Evolutionary conservation across 2,888 invertebrate genomes (phyloP), one percentile per base, ranked within the genome.

Genomic region (Patella depressa): DNA sequence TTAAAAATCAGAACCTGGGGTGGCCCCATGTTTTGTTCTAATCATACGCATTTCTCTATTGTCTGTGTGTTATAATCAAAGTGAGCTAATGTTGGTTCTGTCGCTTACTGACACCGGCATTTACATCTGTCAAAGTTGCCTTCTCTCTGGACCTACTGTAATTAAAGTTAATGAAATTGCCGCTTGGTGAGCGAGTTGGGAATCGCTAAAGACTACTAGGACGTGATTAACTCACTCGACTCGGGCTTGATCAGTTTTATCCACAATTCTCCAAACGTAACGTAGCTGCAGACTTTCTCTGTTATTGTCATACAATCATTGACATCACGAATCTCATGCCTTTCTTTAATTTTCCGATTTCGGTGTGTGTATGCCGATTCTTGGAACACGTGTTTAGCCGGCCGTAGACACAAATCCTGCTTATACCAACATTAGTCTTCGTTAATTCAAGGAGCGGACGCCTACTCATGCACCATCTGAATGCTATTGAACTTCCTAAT

Each of bases 41-140:
- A 65, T 65, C 19, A 65, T 65, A 24, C 65, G 19, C 19, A 65
- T 65, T 65, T 65, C 65, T 65, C 65, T 65, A 65, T 65, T 65
- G 65, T 65, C 65, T 24, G 19, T 24, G 19, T 65, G 65, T 24
- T 65, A 14, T 65, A 65, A 65, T 65, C 65, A 65, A 65, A 65
- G 19, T 65, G 24, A 65, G 65, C 24, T 65, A 65, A 65, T 65
- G 24, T 65, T 65, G 24, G 24, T 24, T 65, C 24, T 65, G 24
- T 24, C 65, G 24, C 65, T 65, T 24, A 24, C 65, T 65, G 65
- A 65, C 65, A 65, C 65, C 24, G 65, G 65, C 65, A 65, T 65
- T 65, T 65, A 65, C 65, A 65, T 65, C 65, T 65, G 65, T 65
- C 65, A 65, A 65, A 65, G 65, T 65, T 65, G 65, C 65, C 65